Percentiles rank a stretch among this genome's conserved stretches.
Evolutionary conservation across 2,888 invertebrate species (phyloP).

Genomic region (Amphipyra tragopoginis): DNA sequence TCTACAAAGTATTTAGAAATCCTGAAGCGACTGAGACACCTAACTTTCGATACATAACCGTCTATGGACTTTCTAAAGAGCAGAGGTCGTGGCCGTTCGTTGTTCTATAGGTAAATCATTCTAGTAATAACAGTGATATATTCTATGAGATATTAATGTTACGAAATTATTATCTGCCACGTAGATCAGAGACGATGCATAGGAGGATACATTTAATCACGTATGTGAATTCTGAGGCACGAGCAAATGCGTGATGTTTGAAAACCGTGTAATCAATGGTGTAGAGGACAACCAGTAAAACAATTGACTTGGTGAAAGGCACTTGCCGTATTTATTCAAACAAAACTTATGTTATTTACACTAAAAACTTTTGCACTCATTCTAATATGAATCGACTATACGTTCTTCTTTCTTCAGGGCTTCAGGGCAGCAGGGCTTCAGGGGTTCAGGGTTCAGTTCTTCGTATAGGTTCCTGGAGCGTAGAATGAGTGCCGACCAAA

Average conservation of each 20-base stretch:
- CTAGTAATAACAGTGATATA: constrained; percentile 5
- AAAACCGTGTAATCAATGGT: no score
- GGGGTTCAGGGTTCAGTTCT: no score
- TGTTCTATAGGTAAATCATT: not conserved
- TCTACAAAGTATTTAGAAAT: constrained; percentile 1
- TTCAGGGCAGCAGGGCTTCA: no score
- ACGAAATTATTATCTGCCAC: constrained; percentile 14
- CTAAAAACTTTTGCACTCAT: no score
- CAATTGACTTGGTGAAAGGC: no score
- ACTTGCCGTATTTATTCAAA: no score
- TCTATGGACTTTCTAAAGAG: constrained; percentile 14
- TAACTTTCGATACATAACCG: constrained; percentile 1
- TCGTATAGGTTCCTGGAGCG: no score
- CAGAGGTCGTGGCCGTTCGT: constrained; percentile 21
- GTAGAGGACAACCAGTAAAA: no score
- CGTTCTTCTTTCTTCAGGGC: no score
- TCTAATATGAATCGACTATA: no score
- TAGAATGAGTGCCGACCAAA: no score
- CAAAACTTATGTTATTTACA: no score
- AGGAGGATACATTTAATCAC: not conserved
- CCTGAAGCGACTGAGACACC: not conserved
- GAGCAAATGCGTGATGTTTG: not conserved
- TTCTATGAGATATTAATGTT: constrained; percentile 8
- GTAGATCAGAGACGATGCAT: constrained; percentile 15
- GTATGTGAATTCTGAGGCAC: not conserved